Conservation (phyloP, 1,140 invertebrate species). For the Drosophila orena region DNA sequence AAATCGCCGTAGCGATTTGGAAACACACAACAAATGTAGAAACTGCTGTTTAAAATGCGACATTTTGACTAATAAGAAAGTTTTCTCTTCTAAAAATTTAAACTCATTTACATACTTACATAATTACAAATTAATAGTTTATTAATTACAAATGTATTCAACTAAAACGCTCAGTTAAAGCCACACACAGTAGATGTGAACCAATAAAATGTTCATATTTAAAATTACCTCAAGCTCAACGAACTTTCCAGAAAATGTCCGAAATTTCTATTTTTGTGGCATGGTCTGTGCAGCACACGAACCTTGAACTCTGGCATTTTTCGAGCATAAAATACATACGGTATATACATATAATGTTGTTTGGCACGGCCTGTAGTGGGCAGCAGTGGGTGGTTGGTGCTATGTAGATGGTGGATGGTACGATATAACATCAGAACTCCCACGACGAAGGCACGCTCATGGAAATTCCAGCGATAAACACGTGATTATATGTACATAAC, state of each 20-base stretch:
- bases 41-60: too few species aligned
- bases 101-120: too few species aligned
- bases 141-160: too few species aligned
- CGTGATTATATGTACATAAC: slow-evolving; percentile 74
- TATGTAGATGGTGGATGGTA: slow-evolving; percentile 26
- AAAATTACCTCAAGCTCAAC: background rate
- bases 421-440: slow-evolving; percentile 39
- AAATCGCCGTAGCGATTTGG: too few species aligned
- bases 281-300: slow-evolving; percentile 27
- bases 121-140: too few species aligned
- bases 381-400: slow-evolving; percentile 22
- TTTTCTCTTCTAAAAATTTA: too few species aligned
- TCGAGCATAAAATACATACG: slow-evolving; percentile 35
- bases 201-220: too few species aligned
- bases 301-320: slow-evolving; percentile 78
- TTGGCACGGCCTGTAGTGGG: background rate
- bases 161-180: too few species aligned
- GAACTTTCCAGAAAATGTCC: background rate
- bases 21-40: too few species aligned
- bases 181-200: too few species aligned
- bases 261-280: slow-evolving; percentile 16
- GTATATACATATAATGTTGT: slow-evolving; percentile 30
- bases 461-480: slow-evolving; percentile 74
- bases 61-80: too few species aligned
- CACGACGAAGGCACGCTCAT: slow-evolving; percentile 68